Base-by-base conservation (phyloP, 1,140 invertebrate genomes). In the Lordiphosa clarofinis region DNA sequence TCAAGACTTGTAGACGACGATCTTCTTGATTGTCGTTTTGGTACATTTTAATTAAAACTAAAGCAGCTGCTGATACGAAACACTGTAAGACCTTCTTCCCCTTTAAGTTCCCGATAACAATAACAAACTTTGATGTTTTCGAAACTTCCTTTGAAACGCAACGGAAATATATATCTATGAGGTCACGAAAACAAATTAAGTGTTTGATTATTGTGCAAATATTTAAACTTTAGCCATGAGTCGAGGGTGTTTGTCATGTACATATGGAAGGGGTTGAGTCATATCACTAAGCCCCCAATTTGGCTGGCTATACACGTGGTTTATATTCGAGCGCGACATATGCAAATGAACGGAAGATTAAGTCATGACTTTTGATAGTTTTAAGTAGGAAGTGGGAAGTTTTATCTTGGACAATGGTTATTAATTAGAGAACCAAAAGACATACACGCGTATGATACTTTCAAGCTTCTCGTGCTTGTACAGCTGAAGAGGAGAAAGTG, bases 41-140 rank as follows among this genome's bases (percentile, higher is more conserved):
- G 43, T 46, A 46, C 43, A 46, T 46, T 46, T 46, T 46, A 46
- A 46, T 46, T 46, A 46, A 46, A 46, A 46, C 43, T 46, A 46
- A 46, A 46, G 43, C 43, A 46, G 43, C 43, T 46, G 43, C 43
- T 31, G 43, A 46, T 46, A 46, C 21, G 11, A 46, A 15, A 9
- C 10, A 31, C 21, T 46, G 12, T 13, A 13, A 46, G 43, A 46
- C 43, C 43, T 46, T 46, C 43, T 46, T 46, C 43, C 43, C 43
- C 43, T 46, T 9, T 31, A 31, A 19, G 28, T 33, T 33, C 43
- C 24, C 43, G 43, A 46, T 46, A 46, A 46, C n/a, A 46, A 46
- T 13, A 46, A 12, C 6, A 31, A 31, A 8, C 33, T 46, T n/a
- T 24, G n/a, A n/a, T 43, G 4, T 43, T 43, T 24, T 24, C 40